Conservation (phyloP, 2,797 vertebrate species). For the Pagetopsis macropterus region DNA sequence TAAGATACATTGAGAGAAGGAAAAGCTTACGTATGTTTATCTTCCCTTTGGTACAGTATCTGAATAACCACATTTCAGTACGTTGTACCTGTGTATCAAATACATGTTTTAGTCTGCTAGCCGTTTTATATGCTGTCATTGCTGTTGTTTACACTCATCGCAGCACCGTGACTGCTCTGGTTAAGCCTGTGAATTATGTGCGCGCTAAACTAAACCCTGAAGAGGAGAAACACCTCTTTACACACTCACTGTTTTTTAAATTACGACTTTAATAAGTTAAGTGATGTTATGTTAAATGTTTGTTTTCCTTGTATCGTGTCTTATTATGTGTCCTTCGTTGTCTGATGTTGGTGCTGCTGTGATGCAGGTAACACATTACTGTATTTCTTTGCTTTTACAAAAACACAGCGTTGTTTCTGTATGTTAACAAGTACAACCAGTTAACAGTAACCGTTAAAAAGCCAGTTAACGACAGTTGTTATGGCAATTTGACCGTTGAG, state of each 20-base stretch:
- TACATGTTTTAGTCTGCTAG: not conserved
- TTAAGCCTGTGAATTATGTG: conserved; percentile 17
- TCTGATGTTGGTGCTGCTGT: no score
- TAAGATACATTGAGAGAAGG: not conserved
- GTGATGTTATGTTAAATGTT: no score
- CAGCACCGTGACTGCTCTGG: not conserved
- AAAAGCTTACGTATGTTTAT: not conserved
- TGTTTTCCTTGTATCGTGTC: no score
- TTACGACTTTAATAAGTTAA: not conserved
- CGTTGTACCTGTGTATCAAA: not conserved
- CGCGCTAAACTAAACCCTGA: not conserved
- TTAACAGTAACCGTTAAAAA: not conserved
- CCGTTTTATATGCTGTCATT: not conserved
- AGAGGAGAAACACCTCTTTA: not conserved
- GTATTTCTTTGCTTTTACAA: no score
- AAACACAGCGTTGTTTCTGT: not conserved
- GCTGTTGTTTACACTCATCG: not conserved
- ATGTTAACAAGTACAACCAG: not conserved
- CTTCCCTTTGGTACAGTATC: not conserved
- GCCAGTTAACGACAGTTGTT: not conserved
- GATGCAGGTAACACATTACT: no score
- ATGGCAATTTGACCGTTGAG: conserved; percentile 5
- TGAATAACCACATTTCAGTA: not conserved
- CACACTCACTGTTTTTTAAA: not conserved
- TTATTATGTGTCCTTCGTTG: no score